A percentile compares a stretch with the other conserved stretches of the same genome.
These are phyloP conservation scores for Ridgeia piscesae DNA, from an alignment of 1,140 invertebrate genomes.

Conservation along the genomic window DNA sequence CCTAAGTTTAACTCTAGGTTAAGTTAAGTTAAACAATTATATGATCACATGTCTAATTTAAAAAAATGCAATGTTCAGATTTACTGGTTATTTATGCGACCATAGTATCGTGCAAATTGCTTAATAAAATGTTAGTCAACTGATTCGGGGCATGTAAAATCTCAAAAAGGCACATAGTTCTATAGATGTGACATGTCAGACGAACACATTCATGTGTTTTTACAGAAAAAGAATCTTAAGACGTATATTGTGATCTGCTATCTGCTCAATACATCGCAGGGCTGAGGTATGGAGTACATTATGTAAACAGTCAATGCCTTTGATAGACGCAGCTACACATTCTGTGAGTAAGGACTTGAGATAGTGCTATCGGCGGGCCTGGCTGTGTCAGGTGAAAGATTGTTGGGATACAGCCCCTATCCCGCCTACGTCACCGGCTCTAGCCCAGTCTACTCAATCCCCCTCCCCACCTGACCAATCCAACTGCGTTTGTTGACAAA, in stretches of 20 bases:
- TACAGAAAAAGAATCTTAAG: not conserved
- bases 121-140: no score
- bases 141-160: no score
- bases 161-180: no score
- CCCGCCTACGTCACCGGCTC: not conserved
- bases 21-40: no score
- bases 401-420: not conserved
- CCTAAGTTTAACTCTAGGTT: no score
- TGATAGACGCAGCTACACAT: not conserved
- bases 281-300: not conserved
- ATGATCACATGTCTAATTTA: no score
- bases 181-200: no score
- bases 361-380: not conserved
- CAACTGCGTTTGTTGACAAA: not conserved
- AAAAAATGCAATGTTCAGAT: no score
- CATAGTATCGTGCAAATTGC: no score
- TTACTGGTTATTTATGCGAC: no score
- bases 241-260: not conserved
- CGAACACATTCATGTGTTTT: no score
- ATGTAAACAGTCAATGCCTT: not conserved
- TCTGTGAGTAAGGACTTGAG: not conserved
- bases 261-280: not conserved
- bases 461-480: not conserved
- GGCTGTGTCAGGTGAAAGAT: not conserved
- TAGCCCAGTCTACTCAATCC: not conserved